phyloP scores from a whole-genome alignment of 2,113 vertebrate species.

The Otocyon megalotis region DNA sequence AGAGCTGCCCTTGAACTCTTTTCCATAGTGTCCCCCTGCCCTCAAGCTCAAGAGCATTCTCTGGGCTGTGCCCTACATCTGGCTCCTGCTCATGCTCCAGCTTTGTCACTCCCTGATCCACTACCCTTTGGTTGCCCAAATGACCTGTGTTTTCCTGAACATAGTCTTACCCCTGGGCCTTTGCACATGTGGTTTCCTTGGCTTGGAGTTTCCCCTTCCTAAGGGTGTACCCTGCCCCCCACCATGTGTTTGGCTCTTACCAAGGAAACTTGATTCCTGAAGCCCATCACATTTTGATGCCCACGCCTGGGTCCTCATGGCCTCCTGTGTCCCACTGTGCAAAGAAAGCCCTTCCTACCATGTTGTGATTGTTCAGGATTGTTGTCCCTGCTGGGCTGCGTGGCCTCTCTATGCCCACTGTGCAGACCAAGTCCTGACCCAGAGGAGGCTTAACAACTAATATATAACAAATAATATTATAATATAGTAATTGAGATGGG shows the following conservation, averaged over 20 bases:
- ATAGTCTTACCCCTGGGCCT: not conserved
- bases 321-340: not conserved
- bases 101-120: not conserved
- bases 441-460: not conserved
- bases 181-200: not conserved
- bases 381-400: not conserved
- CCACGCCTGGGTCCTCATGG: not conserved
- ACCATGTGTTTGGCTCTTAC: not conserved
- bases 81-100: not conserved
- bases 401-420: not conserved
- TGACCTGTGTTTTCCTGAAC: not conserved
- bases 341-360: not conserved
- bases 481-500: not conserved
- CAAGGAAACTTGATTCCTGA: slow-evolving; percentile 7
- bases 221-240: not conserved
- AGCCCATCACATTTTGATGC: not conserved
- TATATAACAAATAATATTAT: too few relatives aligned
- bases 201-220: not conserved
- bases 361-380: not conserved
- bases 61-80: not conserved
- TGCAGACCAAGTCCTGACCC: not conserved
- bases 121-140: not conserved
- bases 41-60: not conserved
- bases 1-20: too few relatives aligned
- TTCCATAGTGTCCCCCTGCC: not conserved